Evolutionary conservation across 2,113 vertebrate species (phyloP).

Genomic region (Desmodus rotundus): DNA sequence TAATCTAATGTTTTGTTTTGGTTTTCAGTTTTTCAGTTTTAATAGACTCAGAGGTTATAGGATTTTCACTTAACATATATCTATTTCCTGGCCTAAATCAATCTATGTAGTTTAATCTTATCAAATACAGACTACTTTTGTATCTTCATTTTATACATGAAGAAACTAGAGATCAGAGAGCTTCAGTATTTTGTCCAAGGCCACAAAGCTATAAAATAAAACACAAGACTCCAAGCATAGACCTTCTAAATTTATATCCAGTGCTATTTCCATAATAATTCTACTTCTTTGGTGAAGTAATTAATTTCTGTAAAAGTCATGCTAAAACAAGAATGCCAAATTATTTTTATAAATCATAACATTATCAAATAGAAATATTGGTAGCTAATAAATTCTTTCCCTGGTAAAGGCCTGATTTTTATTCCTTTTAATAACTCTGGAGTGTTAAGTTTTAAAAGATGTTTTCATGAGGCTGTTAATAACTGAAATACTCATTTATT

Average conservation of each 20-base stretch:
- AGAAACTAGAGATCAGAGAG: neutral
- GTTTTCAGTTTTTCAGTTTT: neutral
- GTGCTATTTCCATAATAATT: neutral
- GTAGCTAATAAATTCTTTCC: neutral
- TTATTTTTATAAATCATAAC: neutral
- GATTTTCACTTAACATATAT: neutral
- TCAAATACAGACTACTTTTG: neutral
- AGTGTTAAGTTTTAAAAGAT: neutral
- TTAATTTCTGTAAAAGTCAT: neutral
- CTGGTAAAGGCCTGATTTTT: neutral
- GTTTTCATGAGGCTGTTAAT: neutral
- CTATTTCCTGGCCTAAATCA: neutral
- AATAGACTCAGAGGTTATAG: neutral
- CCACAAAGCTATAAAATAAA: neutral
- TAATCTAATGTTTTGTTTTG: neutral
- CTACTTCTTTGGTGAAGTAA: neutral
- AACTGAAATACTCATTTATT: neutral
- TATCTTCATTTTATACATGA: neutral
- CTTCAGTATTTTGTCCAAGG: neutral
- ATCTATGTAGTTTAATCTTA: neutral
- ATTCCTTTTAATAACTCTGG: neutral
- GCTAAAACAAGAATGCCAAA: neutral
- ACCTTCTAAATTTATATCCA: neutral
- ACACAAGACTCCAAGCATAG: neutral
- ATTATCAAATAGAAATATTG: neutral